Base-by-base conservation (phyloP, 2,888 invertebrate species). In the Apocheima hispidaria region DNA sequence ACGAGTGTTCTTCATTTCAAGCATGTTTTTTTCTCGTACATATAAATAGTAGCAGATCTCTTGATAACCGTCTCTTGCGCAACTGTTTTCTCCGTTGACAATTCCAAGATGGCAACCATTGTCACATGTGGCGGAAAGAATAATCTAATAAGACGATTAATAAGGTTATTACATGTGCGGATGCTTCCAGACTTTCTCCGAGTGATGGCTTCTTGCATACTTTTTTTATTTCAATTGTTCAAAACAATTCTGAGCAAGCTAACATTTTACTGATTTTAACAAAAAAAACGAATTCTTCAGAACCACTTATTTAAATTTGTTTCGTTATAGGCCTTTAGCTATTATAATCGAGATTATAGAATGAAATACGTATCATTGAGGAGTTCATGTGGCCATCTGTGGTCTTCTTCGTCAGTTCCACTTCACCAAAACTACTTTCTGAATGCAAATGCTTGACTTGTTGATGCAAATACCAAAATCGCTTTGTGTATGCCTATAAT, bases 121-220 rank as follows among this genome's bases (percentile, higher is more conserved):
- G 74, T 77, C 60, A 40, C 40, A 75, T 81, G 76, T 69, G 67
- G 67, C 72, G 76, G 76, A 76, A 84, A 85, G 74, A 78, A 80
- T 78, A 72, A 68, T 71, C 76, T 82, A 81, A 83, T 82, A 80
- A 20, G 41, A 20, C 48, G n/a, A 83, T 83, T 81, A 82, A 83
- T 84, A 81, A 68, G 75, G 80, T 74, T 74, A 74, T 88, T 84
- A 85, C 81, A 82, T 83, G 77, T 82, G 78, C 85, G 84, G 82
- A 87, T 86, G 84, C 82, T 80, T 79, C 70, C 61, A 57, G 38
- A 43, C 63, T 65, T 65, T 66, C 68, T 61, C 23, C n/a, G 7
- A 12, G 9, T 21, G 18, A 38, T 28, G 35, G n/a, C 36, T 23
- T 18, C 51, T 28, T 51, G 33, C 6, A 2, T 21, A 33, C 30